Conservation (phyloP, 2,113 vertebrate genomes). For the Mirza zaza region DNA sequence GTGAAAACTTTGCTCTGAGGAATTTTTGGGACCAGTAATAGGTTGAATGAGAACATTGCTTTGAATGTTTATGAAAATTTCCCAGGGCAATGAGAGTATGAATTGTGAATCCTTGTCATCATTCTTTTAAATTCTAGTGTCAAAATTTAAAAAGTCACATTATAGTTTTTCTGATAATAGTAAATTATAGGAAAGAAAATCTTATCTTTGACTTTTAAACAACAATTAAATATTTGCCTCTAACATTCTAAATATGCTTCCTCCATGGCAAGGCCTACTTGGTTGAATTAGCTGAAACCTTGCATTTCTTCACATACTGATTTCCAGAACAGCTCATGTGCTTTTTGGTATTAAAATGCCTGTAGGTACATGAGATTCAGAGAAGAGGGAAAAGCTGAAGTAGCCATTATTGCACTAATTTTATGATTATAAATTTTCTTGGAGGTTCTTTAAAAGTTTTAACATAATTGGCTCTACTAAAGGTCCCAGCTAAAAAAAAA, state of each 20-base stretch:
- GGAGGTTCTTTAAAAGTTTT: background rate
- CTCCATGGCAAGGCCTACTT: background rate
- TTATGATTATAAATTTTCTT: constrained; percentile 9
- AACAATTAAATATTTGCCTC: background rate
- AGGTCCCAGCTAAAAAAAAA: too few relatives aligned
- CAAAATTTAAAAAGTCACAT: background rate
- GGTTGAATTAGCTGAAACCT: background rate
- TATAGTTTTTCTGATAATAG: background rate
- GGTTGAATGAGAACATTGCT: background rate
- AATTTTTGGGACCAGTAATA: background rate
- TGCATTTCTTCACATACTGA: background rate
- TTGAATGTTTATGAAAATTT: background rate
- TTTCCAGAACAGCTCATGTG: background rate
- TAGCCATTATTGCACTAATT: background rate
- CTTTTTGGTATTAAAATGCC: background rate
- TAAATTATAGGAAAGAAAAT: background rate
- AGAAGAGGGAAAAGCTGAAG: background rate
- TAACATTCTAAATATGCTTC: constrained; percentile 31
- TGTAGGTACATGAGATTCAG: background rate
- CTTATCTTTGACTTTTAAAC: background rate
- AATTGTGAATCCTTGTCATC: background rate
- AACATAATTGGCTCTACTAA: background rate
- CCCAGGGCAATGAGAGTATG: background rate
- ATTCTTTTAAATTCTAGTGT: background rate
- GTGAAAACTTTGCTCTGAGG: background rate